phyloP scores from a whole-genome alignment of 2,888 invertebrate genomes.

The Notocelia uddmanniana region DNA sequence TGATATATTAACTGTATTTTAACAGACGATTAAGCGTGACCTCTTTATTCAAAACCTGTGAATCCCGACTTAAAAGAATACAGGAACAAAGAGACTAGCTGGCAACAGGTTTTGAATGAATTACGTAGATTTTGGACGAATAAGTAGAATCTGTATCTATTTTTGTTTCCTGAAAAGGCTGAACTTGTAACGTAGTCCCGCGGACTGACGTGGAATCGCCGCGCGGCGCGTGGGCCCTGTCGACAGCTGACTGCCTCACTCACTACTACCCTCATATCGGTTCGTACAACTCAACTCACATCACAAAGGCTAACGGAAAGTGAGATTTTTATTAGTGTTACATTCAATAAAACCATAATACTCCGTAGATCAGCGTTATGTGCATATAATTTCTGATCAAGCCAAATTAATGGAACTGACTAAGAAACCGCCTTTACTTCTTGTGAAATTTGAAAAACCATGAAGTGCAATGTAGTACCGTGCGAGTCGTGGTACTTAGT shows the following conservation, averaged over 20 bases:
- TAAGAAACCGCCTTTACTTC: conserved; percentile 80
- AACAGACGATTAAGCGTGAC: conserved; percentile 81
- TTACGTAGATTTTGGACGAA: conserved; percentile 76
- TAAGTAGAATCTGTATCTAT: conserved; percentile 70
- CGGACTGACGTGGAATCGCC: conserved; percentile 60
- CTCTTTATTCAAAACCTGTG: conserved; percentile 84
- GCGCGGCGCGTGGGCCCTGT: conserved; percentile 9
- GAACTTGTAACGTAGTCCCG: conserved; percentile 68
- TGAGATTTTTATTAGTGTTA: conserved; percentile 70
- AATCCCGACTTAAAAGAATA: conserved; percentile 72
- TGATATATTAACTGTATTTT: conserved; percentile 85
- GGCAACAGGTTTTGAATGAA: conserved; percentile 83
- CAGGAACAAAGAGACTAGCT: conserved; percentile 79
- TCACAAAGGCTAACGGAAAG: conserved; percentile 65
- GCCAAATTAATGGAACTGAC: conserved; percentile 84
- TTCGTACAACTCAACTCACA: conserved; percentile 56
- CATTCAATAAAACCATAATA: conserved; percentile 65
- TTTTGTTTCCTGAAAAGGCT: conserved; percentile 69
- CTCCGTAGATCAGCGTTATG: conserved; percentile 78
- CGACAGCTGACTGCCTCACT: conserved; percentile 66
- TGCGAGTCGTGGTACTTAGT: conserved; percentile 76
- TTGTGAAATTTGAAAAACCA: conserved; percentile 74
- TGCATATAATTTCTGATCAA: conserved; percentile 73
- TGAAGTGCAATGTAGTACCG: conserved; percentile 78
- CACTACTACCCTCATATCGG: conserved; percentile 48